A percentile compares a stretch with the other conserved stretches of the same genome.
Evolutionary conservation across 2,797 vertebrate species (phyloP).

Genomic region (Monodelphis domestica): DNA sequence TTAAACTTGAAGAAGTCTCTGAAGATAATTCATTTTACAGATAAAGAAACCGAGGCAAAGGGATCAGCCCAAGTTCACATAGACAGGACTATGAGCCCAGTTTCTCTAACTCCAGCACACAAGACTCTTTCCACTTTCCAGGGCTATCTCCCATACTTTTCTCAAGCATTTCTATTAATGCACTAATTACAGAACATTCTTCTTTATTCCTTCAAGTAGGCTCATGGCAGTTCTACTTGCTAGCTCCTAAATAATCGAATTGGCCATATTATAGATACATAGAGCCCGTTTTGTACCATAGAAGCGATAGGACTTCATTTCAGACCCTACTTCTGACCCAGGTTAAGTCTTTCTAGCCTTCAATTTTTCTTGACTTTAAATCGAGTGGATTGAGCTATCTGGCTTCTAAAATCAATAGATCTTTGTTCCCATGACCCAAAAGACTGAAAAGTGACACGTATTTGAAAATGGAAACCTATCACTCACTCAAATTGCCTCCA

Average conservation of each 20-base stretch:
- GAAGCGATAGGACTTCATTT: neutral
- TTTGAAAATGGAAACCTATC: neutral
- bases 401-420: neutral
- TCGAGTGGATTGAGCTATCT: neutral
- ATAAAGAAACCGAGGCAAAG: too few relatives aligned
- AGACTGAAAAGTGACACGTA: neutral
- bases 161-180: neutral
- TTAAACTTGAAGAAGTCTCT: too few relatives aligned
- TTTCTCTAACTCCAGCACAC: neutral
- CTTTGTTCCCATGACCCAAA: neutral
- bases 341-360: neutral
- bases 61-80: neutral
- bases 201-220: neutral
- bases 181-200: neutral
- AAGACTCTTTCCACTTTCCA: neutral
- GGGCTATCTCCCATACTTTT: neutral
- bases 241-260: neutral
- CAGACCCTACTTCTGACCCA: neutral
- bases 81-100: too few relatives aligned
- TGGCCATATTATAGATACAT: neutral
- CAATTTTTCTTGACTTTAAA: neutral
- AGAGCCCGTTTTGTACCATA: neutral
- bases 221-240: neutral
- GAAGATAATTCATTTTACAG: neutral
- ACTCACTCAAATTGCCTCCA: neutral